Evolutionary conservation across 2,888 invertebrate genomes (phyloP).

Genomic region (Acanthosepion lycidas): DNA sequence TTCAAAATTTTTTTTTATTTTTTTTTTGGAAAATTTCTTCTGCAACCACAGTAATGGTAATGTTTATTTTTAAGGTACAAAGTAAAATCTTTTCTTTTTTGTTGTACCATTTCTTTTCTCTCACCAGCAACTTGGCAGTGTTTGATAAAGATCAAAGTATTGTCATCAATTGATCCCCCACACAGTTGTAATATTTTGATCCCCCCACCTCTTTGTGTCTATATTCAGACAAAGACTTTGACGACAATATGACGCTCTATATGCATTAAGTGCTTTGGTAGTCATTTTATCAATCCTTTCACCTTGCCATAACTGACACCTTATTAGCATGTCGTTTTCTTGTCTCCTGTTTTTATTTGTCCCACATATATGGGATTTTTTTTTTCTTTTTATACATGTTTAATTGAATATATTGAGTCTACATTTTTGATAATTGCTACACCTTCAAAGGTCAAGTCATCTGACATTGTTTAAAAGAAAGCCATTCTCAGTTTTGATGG

Average conservation of each 20-base stretch:
- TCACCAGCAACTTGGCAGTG: not conserved
- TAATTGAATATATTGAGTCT: not conserved
- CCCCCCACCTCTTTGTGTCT: not conserved
- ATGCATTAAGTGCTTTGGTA: not conserved
- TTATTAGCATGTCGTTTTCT: not conserved
- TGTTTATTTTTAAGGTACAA: too few relatives aligned
- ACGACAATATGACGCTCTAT: not conserved
- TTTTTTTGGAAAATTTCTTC: not conserved
- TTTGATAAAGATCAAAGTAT: conserved; percentile 15
- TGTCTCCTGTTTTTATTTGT: not conserved
- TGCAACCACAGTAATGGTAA: not conserved
- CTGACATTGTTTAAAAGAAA: not conserved
- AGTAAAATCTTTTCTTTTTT: not conserved
- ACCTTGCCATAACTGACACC: not conserved
- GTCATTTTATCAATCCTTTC: not conserved
- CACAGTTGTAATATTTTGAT: not conserved
- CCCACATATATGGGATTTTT: not conserved
- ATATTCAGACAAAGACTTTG: not conserved
- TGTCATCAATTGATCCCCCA: conserved; percentile 1
- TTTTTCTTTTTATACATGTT: not conserved
- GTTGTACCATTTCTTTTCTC: not conserved
- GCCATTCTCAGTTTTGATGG: not conserved
- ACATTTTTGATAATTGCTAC: not conserved
- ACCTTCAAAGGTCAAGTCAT: not conserved
- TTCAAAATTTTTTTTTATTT: not conserved